phyloP scores from a whole-genome alignment of 2,113 vertebrate genomes.

The Narcine bancroftii region DNA sequence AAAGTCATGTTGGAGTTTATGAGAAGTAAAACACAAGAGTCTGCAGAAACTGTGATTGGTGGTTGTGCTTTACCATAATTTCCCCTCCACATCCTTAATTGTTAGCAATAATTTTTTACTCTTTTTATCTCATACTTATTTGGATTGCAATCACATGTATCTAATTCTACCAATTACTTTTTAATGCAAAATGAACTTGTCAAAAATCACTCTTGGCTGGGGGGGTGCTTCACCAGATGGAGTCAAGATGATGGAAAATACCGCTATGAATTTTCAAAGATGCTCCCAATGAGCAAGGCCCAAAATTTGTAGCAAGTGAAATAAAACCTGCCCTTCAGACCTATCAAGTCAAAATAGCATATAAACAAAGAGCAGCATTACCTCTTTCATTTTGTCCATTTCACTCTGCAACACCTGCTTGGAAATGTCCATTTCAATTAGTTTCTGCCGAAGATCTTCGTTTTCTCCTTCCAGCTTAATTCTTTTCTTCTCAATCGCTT shows the following conservation, averaged over 20 bases:
- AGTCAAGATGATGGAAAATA: slow-evolving; percentile 3
- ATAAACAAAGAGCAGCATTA: slow-evolving; percentile 47
- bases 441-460: slow-evolving; percentile 76
- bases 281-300: background rate
- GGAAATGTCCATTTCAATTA: slow-evolving; percentile 85
- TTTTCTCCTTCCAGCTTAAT: slow-evolving; percentile 84
- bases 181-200: background rate
- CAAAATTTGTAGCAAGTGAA: background rate
- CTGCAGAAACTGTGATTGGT: too few species aligned
- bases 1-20: too few species aligned
- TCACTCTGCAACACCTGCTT: slow-evolving; percentile 94
- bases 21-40: too few species aligned
- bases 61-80: background rate
- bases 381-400: slow-evolving; percentile 85
- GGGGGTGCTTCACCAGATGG: too few species aligned
- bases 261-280: background rate
- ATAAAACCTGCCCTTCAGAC: background rate
- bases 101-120: background rate
- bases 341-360: background rate
- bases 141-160: background rate
- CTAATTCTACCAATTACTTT: background rate
- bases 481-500: slow-evolving; percentile 84
- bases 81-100: background rate
- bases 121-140: background rate
- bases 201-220: background rate